phyloP scores from a whole-genome alignment of 1,140 invertebrate species.

The Polyergus mexicanus region DNA sequence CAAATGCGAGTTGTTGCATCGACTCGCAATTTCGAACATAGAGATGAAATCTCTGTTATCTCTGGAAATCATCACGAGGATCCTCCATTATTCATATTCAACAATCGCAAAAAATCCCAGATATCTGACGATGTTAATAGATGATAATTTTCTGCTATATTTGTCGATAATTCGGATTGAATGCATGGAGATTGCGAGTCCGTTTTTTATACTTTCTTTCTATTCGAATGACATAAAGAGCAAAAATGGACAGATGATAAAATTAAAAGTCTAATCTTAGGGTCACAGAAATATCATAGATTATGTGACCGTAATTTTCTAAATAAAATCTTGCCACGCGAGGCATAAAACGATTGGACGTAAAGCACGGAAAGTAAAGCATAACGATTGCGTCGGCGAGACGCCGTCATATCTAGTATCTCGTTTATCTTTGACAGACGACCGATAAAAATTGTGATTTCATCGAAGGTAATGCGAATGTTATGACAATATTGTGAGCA shows the following conservation, averaged over 20 bases:
- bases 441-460: slow-evolving; percentile 46
- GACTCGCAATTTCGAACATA: slow-evolving; percentile 13
- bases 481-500: slow-evolving; percentile 24
- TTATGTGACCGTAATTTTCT: slow-evolving; percentile 28
- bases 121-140: slow-evolving; percentile 20
- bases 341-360: slow-evolving; percentile 37
- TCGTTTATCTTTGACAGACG: slow-evolving; percentile 44
- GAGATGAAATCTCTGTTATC: neutral
- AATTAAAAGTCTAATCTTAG: slow-evolving; percentile 5
- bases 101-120: neutral
- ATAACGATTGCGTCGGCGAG: slow-evolving; percentile 33
- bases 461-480: neutral
- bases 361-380: slow-evolving; percentile 21
- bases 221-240: neutral
- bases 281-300: neutral
- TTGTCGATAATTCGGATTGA: slow-evolving; percentile 20
- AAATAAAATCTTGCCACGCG: slow-evolving; percentile 37
- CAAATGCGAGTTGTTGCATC: slow-evolving; percentile 11
- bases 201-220: slow-evolving; percentile 1
- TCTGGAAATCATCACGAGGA: neutral
- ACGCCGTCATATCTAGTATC: slow-evolving; percentile 42
- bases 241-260: slow-evolving; percentile 25
- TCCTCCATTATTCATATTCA: slow-evolving; percentile 41
- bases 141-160: slow-evolving; percentile 24
- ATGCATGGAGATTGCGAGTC: slow-evolving; percentile 6